These are phyloP conservation scores for Carlito syrichta DNA, from an alignment of 2,113 vertebrate genomes.

Conservation along the genomic window DNA sequence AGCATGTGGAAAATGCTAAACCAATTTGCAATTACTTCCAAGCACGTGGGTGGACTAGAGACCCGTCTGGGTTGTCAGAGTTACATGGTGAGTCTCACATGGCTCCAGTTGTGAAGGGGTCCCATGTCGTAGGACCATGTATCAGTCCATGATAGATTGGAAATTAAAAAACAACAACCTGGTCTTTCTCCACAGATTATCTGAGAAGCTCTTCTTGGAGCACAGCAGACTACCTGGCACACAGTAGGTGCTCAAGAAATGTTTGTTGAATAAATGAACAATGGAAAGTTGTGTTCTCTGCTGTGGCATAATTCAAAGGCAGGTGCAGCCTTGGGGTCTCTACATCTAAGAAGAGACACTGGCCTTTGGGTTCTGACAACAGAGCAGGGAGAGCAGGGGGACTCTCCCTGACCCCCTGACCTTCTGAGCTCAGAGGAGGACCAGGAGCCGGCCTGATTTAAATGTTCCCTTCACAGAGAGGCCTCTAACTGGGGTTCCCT, in stretches of 20 bases:
- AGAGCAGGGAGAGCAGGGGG: neutral
- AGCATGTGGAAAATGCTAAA: neutral
- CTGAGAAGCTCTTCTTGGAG: neutral
- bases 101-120: rapidly evolving
- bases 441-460: neutral
- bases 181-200: rapidly evolving
- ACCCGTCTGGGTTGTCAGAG: neutral
- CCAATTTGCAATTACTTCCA: neutral
- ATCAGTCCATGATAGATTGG: rapidly evolving
- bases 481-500: neutral
- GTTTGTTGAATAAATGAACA: neutral
- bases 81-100: rapidly evolving
- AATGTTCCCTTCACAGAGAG: neutral
- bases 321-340: neutral
- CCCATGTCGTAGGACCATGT: rapidly evolving
- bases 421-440: neutral
- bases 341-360: neutral
- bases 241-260: neutral
- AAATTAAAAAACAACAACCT: neutral
- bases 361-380: neutral
- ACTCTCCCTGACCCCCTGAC: rapidly evolving
- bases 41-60: rapidly evolving
- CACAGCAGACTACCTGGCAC: neutral
- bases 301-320: neutral
- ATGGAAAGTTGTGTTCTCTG: neutral